Conservation (phyloP, 2,797 vertebrate genomes). For the Lacerta agilis region DNA sequence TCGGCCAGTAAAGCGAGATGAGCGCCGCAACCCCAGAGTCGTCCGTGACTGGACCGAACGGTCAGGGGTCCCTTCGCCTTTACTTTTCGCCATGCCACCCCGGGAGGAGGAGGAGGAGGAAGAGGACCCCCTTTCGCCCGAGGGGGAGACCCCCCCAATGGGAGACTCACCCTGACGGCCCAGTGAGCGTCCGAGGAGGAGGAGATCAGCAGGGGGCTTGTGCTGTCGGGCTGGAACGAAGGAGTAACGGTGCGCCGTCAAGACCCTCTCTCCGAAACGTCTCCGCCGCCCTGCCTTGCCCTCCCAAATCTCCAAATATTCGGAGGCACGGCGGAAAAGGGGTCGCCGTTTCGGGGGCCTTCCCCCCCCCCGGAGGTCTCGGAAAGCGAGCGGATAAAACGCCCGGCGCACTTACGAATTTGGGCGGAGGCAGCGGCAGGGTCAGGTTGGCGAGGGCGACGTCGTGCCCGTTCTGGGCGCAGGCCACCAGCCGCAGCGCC, state of each 20-base stretch:
- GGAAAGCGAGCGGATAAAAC: not conserved
- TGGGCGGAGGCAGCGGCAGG: conserved; percentile 88
- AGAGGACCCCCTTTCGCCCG: too few relatives aligned
- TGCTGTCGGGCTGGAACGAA: conserved; percentile 88
- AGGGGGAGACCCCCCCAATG: too few relatives aligned
- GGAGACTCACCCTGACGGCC: conserved; percentile 92
- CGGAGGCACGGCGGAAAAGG: not conserved
- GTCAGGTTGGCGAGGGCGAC: conserved; percentile 87
- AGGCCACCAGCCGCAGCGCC: conserved; percentile 91
- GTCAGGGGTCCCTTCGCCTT: too few relatives aligned
- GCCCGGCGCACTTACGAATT: conserved; percentile 89
- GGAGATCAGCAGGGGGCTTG: conserved; percentile 88
- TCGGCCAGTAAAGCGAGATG: too few relatives aligned
- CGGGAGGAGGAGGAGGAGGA: too few relatives aligned
- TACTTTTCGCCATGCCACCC: too few relatives aligned
- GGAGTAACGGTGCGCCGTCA: not conserved
- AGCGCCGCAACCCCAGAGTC: too few relatives aligned
- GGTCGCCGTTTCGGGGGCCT: too few relatives aligned
- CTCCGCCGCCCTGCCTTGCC: too few relatives aligned
- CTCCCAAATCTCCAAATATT: too few relatives aligned
- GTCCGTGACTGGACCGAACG: too few relatives aligned
- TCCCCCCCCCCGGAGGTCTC: not conserved
- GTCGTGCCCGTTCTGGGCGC: conserved; percentile 93
- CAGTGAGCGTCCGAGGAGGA: conserved; percentile 86
- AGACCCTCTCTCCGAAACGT: not conserved